Conservation (phyloP, 2,888 invertebrate genomes). For the Unio pictorum region DNA sequence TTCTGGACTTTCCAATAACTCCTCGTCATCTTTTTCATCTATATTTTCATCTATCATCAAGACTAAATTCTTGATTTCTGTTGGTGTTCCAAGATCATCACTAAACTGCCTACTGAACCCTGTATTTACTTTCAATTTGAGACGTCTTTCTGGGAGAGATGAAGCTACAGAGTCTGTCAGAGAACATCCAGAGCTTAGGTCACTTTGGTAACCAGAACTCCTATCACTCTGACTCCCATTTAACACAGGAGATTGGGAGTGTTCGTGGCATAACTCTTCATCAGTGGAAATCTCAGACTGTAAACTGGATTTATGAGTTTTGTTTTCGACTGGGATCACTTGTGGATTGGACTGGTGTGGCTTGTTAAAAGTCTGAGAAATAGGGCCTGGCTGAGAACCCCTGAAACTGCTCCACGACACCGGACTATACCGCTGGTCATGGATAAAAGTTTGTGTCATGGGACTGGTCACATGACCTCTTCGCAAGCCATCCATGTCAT, state of each 20-base stretch:
- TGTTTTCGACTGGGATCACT: too few relatives aligned
- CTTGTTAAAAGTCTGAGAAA: too few relatives aligned
- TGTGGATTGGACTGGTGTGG: too few relatives aligned
- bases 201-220: conserved; percentile 4
- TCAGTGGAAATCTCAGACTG: too few relatives aligned
- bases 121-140: conserved; percentile 41
- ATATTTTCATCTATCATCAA: conserved; percentile 61
- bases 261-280: conserved; percentile 21
- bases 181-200: conserved; percentile 11
- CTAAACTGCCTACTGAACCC: conserved; percentile 63
- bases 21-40: conserved; percentile 45
- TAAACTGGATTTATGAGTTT: too few relatives aligned
- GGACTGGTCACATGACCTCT: too few relatives aligned
- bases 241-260: conserved; percentile 28
- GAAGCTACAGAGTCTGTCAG: conserved; percentile 2
- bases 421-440: too few relatives aligned
- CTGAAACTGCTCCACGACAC: too few relatives aligned
- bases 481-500: too few relatives aligned
- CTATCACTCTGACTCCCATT: conserved; percentile 19
- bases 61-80: conserved; percentile 59
- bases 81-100: conserved; percentile 62
- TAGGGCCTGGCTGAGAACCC: too few relatives aligned
- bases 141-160: conserved; percentile 6
- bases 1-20: conserved; percentile 5
- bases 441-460: too few relatives aligned